phyloP scores from a whole-genome alignment of 2,113 vertebrate species.

The Platycercus adscitus region DNA sequence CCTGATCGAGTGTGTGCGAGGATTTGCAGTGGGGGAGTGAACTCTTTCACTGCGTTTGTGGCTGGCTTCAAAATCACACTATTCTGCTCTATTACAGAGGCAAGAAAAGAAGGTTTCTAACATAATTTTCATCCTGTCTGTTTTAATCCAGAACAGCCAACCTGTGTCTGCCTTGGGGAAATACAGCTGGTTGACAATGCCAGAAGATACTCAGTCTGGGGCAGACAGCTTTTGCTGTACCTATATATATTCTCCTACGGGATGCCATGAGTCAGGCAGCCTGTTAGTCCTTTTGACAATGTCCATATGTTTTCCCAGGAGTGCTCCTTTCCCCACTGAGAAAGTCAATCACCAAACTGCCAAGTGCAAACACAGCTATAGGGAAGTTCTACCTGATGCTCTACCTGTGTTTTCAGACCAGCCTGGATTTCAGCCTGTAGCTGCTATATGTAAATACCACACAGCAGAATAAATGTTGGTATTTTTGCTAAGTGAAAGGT shows the following conservation, averaged over 20 bases:
- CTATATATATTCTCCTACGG: background rate
- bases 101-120: background rate
- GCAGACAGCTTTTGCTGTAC: background rate
- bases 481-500: conserved; percentile 20
- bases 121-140: background rate
- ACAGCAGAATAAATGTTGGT: conserved; percentile 17
- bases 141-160: background rate
- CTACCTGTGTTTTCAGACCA: background rate
- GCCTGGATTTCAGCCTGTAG: background rate
- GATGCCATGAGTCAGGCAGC: background rate
- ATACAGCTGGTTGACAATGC: background rate
- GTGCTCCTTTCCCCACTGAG: background rate
- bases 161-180: background rate
- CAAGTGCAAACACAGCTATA: rapidly evolving
- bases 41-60: background rate
- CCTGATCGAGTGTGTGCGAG: rapidly evolving
- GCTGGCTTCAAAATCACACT: background rate
- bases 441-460: background rate
- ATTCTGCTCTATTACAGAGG: background rate
- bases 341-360: background rate
- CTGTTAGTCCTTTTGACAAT: background rate
- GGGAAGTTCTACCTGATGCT: background rate
- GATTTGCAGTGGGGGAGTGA: background rate
- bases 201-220: background rate
- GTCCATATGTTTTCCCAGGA: background rate